Evolutionary conservation across 2,797 vertebrate species (phyloP), one percentile per base, ranked within the genome.

Genomic region (Hydrolagus colliei): DNA sequence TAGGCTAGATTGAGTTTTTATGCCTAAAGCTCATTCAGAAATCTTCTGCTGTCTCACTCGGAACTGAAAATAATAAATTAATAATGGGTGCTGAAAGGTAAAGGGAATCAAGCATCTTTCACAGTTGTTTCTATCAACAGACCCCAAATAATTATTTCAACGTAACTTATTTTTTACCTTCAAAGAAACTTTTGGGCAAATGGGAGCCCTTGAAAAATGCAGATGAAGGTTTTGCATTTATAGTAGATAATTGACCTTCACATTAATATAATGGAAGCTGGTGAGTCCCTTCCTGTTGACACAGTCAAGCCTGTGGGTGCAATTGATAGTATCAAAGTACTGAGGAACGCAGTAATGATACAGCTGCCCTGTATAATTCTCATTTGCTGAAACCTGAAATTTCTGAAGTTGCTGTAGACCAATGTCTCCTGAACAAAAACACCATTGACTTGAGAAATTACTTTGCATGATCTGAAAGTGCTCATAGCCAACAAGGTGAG

Each of bases 391-490:
- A 77, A 41, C 35, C 41, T 77, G 75, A 41, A 77, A 9, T 20
- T 18, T 77, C 14, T 20, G 41, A 77, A 59, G 12, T n/a, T 77
- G 75, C 20, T 77, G 59, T n/a, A 9, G 41, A 20, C 18, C 75
- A 6, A 20, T 35, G 74, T 18, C 41, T 77, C 74, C 59, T 59
- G 73, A 74, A 74, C 22, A 74, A 16, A 74, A 74, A 13, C 32
- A 74, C 27, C 41, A 35, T 35, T 74, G 76, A n/a, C 59, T 78
- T 62, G 78, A 27, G 22, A 80, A 80, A 80, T 65, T 14, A 32
- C 62, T 80, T 63, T 27, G 12, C 22, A 82, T 22, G 27, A 61
- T 67, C 22, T 79, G 22, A 63, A 79, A 79, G 61, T 80, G 27
- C 78, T 9, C 8, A 63, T 67, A 32, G 62, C 14, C 16, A 35